Base-by-base conservation (phyloP, 92 coral and sea anemone genomes). In the Epizoanthus scotinus region DNA sequence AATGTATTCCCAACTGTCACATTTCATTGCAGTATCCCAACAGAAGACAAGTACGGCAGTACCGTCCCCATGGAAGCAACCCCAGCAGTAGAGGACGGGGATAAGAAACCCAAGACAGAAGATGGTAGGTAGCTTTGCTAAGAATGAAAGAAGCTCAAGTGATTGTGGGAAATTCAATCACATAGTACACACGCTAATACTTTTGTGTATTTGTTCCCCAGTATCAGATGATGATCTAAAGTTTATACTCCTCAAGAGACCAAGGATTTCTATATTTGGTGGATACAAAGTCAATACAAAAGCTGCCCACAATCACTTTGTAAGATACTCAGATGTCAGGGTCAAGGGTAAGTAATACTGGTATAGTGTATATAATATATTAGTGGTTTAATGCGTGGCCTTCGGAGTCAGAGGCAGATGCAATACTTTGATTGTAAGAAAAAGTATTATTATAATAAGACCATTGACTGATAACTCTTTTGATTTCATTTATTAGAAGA, bases 281-380 rank as follows among this genome's bases (percentile, higher is more conserved):
- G 93, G 94, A 65, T 96, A 96, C 77, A 91, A 89, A 84, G 92
- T 96, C 42, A 96, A 96, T 80, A 88, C 91, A 0, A 96, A 94
- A 61, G 99, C 99, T 0, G 99, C 99, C 22, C 98, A 96, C 60
- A 96, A 96, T 81, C 99, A 96, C 80, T 96, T 96, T 82, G 93
- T 89, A 70, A 83, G 92, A 79, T 96, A 96, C 78, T 93, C 98
- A 10, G 99, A 96, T 77, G 98, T 96, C 52, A 89, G 89, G 79
- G 95, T 89, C 44, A 96, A 94, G 91, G 99, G 99, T 96, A 52
- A 81, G 86, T 13, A 3, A 8, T 6, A 64, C 47, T 5, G 22
- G 36, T 47, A 47, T 47, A 0, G 52, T 47, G 12, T 13, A 44
- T 44, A 13, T 44, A 28, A n/a, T n/a, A n/a, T n/a, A n/a, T n/a